Base-by-base conservation (phyloP, 2,797 vertebrate species). In the Poeciliopsis paucimaculata region DNA sequence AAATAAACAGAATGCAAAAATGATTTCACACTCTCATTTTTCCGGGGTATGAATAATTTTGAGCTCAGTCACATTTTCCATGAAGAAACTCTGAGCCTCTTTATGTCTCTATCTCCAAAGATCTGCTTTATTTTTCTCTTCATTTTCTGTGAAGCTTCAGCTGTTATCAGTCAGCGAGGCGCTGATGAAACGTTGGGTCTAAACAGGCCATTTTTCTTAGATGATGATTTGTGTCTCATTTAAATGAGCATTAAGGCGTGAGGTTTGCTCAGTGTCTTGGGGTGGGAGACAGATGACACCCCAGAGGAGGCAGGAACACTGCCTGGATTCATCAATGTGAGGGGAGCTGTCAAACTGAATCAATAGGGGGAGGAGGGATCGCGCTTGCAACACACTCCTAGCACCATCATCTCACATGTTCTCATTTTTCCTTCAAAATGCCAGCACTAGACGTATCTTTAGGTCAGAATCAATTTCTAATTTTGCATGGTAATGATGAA, bases 191-290 rank as follows among this genome's bases (percentile, higher is more conserved):
- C 55, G 45, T 79, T 78, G 60, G 13, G 20, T 89, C 81, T 82
- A 82, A 85, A 82, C 49, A 70, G 76, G 46, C 82, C 82, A 83
- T 92, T 92, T 89, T 88, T 94, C 90, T 88, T 49, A 43, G 75
- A 78, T 87, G 89, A 92, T 92, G 92, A 94, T 94, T 92, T 90
- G 90, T 94, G 88, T 90, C 77, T 91, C 82, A 91, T 93, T 95
- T 93, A 94, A 94, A 94, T 93, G 84, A 93, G 90, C 90, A 92
- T 95, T 91, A 92, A 77, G 82, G 84, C 70, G 62, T 81, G 82
- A 80, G 90, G 87, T 93, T 93, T 90, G 89, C 91, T 90, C 86
- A 82, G 84, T 85, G 87, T 86, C 87, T 75, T 12, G 2, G 78
- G 76, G 31, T 57, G 82, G 84, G 86, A 91, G 92, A 95, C 92